A percentile compares a stretch with the other conserved stretches of the same genome.
phyloP scores from a whole-genome alignment of 2,113 vertebrate species.

The Lepus timidus region DNA sequence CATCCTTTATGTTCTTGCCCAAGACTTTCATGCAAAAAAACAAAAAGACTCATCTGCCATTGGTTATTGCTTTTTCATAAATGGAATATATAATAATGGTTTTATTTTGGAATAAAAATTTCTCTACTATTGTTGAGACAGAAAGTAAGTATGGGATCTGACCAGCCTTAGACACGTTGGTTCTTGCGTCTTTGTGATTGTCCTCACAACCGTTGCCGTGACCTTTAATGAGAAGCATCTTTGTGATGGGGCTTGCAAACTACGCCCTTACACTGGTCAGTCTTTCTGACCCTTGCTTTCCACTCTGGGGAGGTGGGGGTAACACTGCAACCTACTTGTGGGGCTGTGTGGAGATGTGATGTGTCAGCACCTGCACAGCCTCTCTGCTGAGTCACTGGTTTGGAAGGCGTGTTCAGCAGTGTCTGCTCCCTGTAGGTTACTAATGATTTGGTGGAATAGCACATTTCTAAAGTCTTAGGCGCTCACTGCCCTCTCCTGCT shows the following conservation, averaged over 20 bases:
- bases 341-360: not conserved
- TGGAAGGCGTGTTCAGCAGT: not conserved
- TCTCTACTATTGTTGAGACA: conserved; percentile 7
- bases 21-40: not conserved
- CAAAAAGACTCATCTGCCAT: not conserved
- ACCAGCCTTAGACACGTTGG: not conserved
- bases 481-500: not conserved
- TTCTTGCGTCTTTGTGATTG: not conserved
- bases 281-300: not conserved
- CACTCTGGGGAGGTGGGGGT: not conserved
- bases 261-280: not conserved
- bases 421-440: not conserved
- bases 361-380: not conserved
- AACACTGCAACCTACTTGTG: not conserved
- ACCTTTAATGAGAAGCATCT: not conserved
- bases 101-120: not conserved
- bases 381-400: not conserved
- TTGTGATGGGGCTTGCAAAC: not conserved
- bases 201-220: not conserved
- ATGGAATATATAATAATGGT: not conserved
- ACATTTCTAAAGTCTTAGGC: not conserved
- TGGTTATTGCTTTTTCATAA: not conserved
- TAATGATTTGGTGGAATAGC: not conserved
- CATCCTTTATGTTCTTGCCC: not conserved
- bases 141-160: not conserved